Base-by-base conservation (phyloP, 2,888 invertebrate genomes). In the Microctonus hyperodae region DNA sequence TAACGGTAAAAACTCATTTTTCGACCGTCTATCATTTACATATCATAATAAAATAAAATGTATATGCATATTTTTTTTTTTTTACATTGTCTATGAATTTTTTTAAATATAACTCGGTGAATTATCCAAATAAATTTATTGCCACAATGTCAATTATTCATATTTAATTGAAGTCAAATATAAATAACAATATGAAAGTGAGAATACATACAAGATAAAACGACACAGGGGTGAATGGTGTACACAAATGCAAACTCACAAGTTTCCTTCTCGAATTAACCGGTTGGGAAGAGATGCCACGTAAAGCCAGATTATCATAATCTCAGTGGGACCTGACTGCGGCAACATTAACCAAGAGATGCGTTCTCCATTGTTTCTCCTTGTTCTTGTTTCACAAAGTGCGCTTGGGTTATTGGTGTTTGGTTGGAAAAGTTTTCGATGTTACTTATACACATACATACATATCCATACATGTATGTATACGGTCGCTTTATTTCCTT, bases 291-390 rank as follows among this genome's bases (percentile, higher is more conserved):
- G 78, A 79, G 79, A 79, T 73, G 79, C 77, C 77, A 77, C 80
- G 79, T 82, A 82, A 83, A 82, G 80, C 78, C 78, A 83, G 83
- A 83, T 83, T 83, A 83, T 83, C 77, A 83, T 83, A 83, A 83
- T 83, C 82, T 83, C 82, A 77, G 76, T 76, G 77, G 78, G 79
- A 77, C 80, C 77, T 79, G 81, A 80, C 79, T 81, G 79, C 78
- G 79, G 80, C 76, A 78, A 76, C 81, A 79, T 81, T 82, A 82
- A 81, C 80, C 78, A 76, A 75, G 76, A 80, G 79, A 82, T 78
- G 81, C 78, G 78, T 62, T 75, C 76, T 44, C n/a, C 77, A 79
- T 79, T 78, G 76, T 76, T 75, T 76, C 76, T 72, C 66, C 67
- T 69, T 73, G 68, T 73, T 75, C 71, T 70, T 72, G 69, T 60